Evolutionary conservation across 2,888 invertebrate species (phyloP), one percentile per base, ranked within the genome.

Genomic region (Drosophila setosimentum): DNA sequence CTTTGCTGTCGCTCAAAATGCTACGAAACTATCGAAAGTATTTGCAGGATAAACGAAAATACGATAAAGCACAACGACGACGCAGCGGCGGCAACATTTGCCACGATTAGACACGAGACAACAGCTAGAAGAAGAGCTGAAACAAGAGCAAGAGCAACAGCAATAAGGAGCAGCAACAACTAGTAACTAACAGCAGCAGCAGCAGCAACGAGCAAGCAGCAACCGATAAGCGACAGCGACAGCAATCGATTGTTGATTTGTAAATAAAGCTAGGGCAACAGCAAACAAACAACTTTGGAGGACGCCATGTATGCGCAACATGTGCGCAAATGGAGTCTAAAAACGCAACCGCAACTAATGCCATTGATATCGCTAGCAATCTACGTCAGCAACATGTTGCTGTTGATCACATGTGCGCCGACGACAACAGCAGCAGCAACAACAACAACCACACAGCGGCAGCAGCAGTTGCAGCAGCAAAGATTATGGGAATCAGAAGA

Each of bases 261-360:
- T 87, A 86, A 76, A 84, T 84, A 84, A 88, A 87, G 79, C 79
- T 76, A 81, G 73, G 73, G 86, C 88, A 87, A 85, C 75, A 86
- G 70, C 91, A 88, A 68, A 68, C 86, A 87, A 90, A 90, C 77
- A 91, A 87, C 61, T 81, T 86, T 87, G 76, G 79, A 91, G 91
- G 92, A 93, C 93, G 93, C 92, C 93, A 93, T 93, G 93, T 92
- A 93, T 93, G 93, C 93, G 93, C 93, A 93, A 92, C 91, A 92
- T 92, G 91, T 93, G 93, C 93, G 93, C 93, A 93, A 93, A 93
- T 93, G 93, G 93, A 93, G 93, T 93, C 92, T 92, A 91, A 92
- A 92, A 91, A 93, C 92, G 92, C 92, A 92, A 91, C 92, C 91
- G 92, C 92, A 92, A 93, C 93, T 91, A 92, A 93, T 93, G 93